Evolutionary conservation across 2,113 vertebrate species (phyloP).

Genomic region (Bothrops jararaca): DNA sequence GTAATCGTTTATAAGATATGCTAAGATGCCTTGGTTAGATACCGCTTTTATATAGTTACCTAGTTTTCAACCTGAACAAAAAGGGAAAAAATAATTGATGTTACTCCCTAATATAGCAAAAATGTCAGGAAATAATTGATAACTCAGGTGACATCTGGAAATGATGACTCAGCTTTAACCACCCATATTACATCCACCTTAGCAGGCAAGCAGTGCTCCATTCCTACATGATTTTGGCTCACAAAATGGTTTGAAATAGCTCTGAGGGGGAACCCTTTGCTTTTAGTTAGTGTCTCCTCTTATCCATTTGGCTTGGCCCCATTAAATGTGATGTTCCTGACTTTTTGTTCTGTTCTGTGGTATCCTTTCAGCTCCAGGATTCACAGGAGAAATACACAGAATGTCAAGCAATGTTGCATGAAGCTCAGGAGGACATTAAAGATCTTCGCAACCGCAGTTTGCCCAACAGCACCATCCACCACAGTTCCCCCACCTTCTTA

Average conservation of each 20-base stretch:
- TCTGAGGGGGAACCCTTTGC: not conserved
- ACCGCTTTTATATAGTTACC: no score
- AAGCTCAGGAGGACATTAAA: conserved; percentile 82
- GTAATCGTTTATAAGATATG: not conserved
- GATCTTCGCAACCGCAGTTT: conserved; percentile 76
- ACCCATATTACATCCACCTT: not conserved
- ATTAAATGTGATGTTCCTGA: not conserved
- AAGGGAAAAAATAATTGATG: not conserved
- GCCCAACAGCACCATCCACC: conserved; percentile 81
- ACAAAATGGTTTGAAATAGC: not conserved
- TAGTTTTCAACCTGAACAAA: not conserved
- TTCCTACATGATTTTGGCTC: not conserved
- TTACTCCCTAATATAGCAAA: not conserved
- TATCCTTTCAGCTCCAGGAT: conserved; percentile 72
- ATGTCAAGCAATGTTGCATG: conserved; percentile 78
- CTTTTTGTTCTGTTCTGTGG: conserved; percentile 1
- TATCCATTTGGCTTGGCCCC: accelerated
- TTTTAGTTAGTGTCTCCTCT: not conserved
- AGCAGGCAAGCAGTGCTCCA: not conserved
- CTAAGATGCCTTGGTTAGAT: not conserved
- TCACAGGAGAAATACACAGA: conserved; percentile 79
- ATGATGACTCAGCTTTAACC: not conserved
- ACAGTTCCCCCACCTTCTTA: conserved; percentile 70
- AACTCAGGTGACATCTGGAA: not conserved
- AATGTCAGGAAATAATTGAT: not conserved